These are phyloP conservation scores for Mimachlamys varia DNA, from an alignment of 2,888 invertebrate genomes.

Conservation along the genomic window DNA sequence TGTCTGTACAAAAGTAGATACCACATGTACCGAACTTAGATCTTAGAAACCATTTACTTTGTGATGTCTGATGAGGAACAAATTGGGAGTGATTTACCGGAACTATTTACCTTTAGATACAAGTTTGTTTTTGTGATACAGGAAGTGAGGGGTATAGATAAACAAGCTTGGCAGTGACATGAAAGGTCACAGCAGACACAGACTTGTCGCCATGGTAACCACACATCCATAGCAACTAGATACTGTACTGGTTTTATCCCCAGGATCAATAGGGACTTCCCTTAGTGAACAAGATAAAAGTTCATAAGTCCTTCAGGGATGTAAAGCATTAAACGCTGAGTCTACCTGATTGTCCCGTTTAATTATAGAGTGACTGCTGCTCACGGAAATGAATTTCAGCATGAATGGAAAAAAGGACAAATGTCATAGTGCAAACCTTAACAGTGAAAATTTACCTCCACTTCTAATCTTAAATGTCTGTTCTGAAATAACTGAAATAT, in stretches of 20 bases:
- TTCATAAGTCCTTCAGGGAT: not conserved
- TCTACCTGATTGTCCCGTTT: not conserved
- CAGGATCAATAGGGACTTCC: not conserved
- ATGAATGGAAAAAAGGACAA: not conserved
- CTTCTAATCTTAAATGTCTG: no score
- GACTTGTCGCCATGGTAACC: not conserved
- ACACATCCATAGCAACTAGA: not conserved
- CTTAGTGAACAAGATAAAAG: not conserved
- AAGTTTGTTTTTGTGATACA: slow-evolving; percentile 34
- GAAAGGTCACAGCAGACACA: slow-evolving; percentile 17
- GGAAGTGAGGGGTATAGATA: slow-evolving; percentile 21
- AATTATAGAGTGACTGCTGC: not conserved
- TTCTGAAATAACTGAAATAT: no score
- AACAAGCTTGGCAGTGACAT: slow-evolving; percentile 36
- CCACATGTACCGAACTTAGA: no score
- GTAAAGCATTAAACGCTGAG: not conserved
- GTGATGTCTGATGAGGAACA: not conserved
- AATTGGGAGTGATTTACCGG: not conserved
- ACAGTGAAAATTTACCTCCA: no score
- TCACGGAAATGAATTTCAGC: not conserved
- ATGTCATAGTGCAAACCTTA: no score
- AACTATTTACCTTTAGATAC: not conserved
- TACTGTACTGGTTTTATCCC: not conserved
- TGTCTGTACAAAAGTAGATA: not conserved
- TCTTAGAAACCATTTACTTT: not conserved